Evolutionary conservation across 1,140 invertebrate genomes (phyloP).

Genomic region (Ceratosolen solmsi): DNA sequence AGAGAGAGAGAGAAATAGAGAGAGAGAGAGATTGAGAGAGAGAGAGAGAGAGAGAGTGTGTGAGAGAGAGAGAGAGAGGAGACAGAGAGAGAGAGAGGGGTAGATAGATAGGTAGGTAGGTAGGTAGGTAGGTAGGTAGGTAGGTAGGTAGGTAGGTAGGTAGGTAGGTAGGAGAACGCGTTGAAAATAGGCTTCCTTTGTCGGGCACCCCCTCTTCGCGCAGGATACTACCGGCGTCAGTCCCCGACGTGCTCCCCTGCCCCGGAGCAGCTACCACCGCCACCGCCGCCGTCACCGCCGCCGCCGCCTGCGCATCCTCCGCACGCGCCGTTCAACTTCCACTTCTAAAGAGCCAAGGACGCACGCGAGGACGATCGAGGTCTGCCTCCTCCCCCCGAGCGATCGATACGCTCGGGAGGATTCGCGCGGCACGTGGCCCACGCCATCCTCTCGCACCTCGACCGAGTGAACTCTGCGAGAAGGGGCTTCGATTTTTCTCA

Average conservation of each 20-base stretch:
- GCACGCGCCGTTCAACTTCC: conserved; percentile 42
- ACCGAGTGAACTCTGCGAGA: not conserved
- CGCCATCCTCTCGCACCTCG: not conserved
- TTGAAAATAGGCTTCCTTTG: conserved; percentile 54
- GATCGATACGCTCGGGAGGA: conserved; percentile 4
- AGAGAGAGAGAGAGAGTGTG: too few species aligned
- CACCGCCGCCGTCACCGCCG: not conserved
- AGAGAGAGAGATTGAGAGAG: too few species aligned
- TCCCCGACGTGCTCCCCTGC: not conserved
- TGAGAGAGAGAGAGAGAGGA: not conserved
- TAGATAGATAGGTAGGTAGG: not conserved
- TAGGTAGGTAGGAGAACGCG: conserved; percentile 28
- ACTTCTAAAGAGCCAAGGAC: conserved; percentile 6
- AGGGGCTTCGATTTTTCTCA: not conserved
- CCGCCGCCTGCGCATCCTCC: not conserved
- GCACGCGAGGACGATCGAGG: not conserved
- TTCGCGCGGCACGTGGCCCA: not conserved
- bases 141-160: not conserved
- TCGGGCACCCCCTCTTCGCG: conserved; percentile 42
- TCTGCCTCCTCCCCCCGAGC: not conserved
- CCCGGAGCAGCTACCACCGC: not conserved
- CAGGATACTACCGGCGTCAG: not conserved
- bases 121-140: not conserved
- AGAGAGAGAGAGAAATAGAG: too few species aligned
- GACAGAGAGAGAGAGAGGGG: conserved; percentile 13